Percentiles rank a stretch among this genome's conserved stretches.
Evolutionary conservation across 2,888 invertebrate genomes (phyloP).

Genomic region (Drosophila rubida): DNA sequence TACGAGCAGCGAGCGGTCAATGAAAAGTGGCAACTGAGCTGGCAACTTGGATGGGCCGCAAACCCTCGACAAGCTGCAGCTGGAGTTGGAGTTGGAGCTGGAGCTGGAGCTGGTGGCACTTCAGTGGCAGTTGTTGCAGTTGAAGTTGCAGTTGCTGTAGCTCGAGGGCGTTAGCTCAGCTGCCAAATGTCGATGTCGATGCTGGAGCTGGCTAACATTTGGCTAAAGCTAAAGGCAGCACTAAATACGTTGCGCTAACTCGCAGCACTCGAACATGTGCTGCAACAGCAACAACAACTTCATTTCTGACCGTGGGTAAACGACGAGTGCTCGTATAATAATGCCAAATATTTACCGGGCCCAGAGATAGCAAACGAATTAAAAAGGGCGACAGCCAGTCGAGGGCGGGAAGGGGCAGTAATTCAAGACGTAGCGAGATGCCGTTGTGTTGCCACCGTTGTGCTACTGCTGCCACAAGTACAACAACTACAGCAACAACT

Average conservation of each 20-base stretch:
- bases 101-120: conserved; percentile 27
- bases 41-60: conserved; percentile 41
- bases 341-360: conserved; percentile 62
- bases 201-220: conserved; percentile 41
- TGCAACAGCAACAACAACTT: conserved; percentile 42
- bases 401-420: neutral
- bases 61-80: conserved; percentile 21
- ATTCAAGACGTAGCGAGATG: conserved; percentile 38
- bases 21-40: conserved; percentile 44
- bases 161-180: conserved; percentile 64
- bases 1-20: conserved; percentile 51
- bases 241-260: conserved; percentile 13
- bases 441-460: conserved; percentile 55
- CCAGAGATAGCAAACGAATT: conserved; percentile 41
- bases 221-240: conserved; percentile 26
- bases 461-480: conserved; percentile 13
- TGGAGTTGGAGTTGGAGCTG: conserved; percentile 13
- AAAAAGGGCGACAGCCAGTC: conserved; percentile 43
- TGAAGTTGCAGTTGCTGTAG: conserved; percentile 14
- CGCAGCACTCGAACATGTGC: conserved; percentile 11
- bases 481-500: conserved; percentile 27
- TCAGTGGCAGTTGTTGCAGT: conserved; percentile 13
- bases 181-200: conserved; percentile 60
- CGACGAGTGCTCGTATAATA: conserved; percentile 25
- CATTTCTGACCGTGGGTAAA: conserved; percentile 41